phyloP scores from a whole-genome alignment of 1,140 invertebrate species.

The Druon quercuslanigerum region DNA sequence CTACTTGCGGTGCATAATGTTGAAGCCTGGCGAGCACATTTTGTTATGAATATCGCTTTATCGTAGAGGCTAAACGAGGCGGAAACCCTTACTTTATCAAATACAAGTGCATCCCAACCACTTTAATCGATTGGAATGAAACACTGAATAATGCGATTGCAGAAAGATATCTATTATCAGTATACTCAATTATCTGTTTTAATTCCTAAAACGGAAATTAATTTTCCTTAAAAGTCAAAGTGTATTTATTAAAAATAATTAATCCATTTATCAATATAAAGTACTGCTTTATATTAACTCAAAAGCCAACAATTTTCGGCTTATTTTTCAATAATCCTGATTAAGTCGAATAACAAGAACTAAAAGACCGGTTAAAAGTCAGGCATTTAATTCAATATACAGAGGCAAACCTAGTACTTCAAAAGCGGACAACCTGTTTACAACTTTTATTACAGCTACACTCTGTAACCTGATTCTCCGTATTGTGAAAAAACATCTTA shows the following conservation, averaged over 20 bases:
- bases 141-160: neutral
- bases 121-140: neutral
- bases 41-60: neutral
- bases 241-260: too few species aligned
- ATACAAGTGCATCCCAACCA: neutral
- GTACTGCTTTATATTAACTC: neutral
- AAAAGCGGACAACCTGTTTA: slow-evolving; percentile 21
- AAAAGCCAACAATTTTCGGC: neutral
- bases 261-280: neutral
- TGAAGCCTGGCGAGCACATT: slow-evolving; percentile 5
- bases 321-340: neutral
- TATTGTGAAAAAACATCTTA: neutral
- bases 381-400: neutral
- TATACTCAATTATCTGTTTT: too few species aligned
- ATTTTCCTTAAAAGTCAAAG: too few species aligned
- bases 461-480: slow-evolving; percentile 1
- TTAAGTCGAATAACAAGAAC: slow-evolving; percentile 8
- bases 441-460: slow-evolving; percentile 9
- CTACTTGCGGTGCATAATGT: neutral
- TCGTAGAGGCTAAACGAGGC: neutral
- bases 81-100: slow-evolving; percentile 6
- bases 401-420: neutral
- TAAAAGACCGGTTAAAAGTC: neutral
- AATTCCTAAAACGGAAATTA: too few species aligned
- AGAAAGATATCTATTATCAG: too few species aligned